Base-by-base conservation (phyloP, 2,797 vertebrate genomes). In the Gouania willdenowi region DNA sequence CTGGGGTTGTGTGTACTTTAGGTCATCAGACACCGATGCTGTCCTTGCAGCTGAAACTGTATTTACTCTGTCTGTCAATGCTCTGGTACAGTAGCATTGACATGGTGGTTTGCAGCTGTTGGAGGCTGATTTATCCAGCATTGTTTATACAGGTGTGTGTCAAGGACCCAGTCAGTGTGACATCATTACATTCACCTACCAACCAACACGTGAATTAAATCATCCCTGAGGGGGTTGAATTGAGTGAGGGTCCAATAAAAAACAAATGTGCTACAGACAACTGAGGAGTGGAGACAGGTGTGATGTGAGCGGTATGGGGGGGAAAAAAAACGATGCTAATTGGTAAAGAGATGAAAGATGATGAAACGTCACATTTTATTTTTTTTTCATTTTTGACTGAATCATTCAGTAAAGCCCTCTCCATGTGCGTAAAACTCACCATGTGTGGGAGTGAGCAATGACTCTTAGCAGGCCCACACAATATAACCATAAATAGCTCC, bases 91-190 rank as follows among this genome's bases (percentile, higher is more conserved):
- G 33, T 28, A n/a, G 24, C 13, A 40, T 35, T 45, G 36, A 26
- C n/a, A 27, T 53, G 26, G 38, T 53, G 26, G 38, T 13, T 10
- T 14, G 41, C 57, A 58, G 41, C 20, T 36, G 50, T 49, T n/a
- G n/a, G 3, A 6, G 42, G 37, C 16, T 27, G 42, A 29, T 37
- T 33, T 28, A 39, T 45, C 41, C 43, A 26, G 40, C 23, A 45
- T 42, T 81, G 63, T 77, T 80, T 71, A 58, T 54, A 71, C 67
- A 74, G 69, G 67, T 75, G 77, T 75, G 77, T 72, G 64, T 54
- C 70, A 54, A 50, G 66, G 34, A 40, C 69, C 62, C 57, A 43
- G 62, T 62, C 57, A 43, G 62, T 58, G 63, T 75, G 68, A 64
- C 65, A 81, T 71, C 58, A 71, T 66, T 71, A 71, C 77, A 47